These are phyloP conservation scores for Diarsia brunnea DNA, from an alignment of 2,888 invertebrate genomes.

Conservation along the genomic window DNA sequence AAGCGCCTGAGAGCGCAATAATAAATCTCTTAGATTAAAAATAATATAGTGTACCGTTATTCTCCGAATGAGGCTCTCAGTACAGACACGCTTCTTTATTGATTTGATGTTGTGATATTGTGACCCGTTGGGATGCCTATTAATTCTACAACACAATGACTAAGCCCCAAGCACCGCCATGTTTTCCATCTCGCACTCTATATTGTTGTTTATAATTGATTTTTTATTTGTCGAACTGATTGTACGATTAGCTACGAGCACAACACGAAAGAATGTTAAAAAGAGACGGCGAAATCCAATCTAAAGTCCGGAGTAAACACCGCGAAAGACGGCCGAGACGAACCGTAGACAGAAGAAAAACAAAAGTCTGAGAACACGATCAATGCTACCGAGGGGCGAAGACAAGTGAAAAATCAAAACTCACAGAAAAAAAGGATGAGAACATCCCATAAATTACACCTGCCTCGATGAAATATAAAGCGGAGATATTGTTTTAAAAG, in stretches of 20 bases:
- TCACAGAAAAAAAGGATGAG: slow-evolving; percentile 77
- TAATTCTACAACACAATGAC: slow-evolving; percentile 85
- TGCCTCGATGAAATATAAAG: slow-evolving; percentile 86
- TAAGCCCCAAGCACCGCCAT: slow-evolving; percentile 76
- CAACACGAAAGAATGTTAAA: slow-evolving; percentile 76
- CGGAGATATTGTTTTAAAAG: slow-evolving; percentile 88
- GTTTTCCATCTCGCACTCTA: slow-evolving; percentile 82
- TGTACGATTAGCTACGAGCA: slow-evolving; percentile 78
- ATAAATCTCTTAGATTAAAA: slow-evolving; percentile 77
- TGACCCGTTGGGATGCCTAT: slow-evolving; percentile 81
- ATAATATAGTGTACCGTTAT: slow-evolving; percentile 78
- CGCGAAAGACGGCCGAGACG: slow-evolving; percentile 82
- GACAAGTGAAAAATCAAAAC: slow-evolving; percentile 83
- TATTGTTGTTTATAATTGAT: slow-evolving; percentile 85
- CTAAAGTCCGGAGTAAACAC: slow-evolving; percentile 86
- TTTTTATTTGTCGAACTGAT: slow-evolving; percentile 79
- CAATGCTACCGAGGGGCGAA: slow-evolving; percentile 79
- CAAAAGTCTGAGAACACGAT: slow-evolving; percentile 83
- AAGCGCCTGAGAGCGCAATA: slow-evolving; percentile 65
- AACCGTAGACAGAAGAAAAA: slow-evolving; percentile 88
- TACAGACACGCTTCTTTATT: slow-evolving; percentile 81
- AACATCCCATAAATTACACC: slow-evolving; percentile 87
- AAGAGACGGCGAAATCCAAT: slow-evolving; percentile 83
- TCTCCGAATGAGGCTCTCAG: slow-evolving; percentile 78
- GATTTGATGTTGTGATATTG: slow-evolving; percentile 86